A percentile compares a stretch with the other conserved stretches of the same genome.
These are phyloP conservation scores for Pachycephus smyrnensis DNA, from an alignment of 2,888 invertebrate species.

Conservation along the genomic window DNA sequence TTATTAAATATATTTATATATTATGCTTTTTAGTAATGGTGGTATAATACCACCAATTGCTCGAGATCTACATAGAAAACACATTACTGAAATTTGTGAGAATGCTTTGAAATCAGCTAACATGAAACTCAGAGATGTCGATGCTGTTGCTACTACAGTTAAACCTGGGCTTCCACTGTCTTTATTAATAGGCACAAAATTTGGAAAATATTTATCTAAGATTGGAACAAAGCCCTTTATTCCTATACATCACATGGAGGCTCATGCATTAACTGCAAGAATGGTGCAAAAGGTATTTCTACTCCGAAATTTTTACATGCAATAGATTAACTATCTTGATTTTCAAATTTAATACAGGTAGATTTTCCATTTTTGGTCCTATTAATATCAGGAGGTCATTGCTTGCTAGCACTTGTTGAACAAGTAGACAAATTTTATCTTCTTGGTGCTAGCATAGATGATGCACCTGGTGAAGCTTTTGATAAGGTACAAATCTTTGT, in stretches of 20 bases:
- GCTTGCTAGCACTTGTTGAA: slow-evolving; percentile 81
- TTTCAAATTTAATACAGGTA: slow-evolving; percentile 63
- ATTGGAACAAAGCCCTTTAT: slow-evolving; percentile 83
- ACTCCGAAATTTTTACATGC: not conserved
- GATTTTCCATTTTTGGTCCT: slow-evolving; percentile 91
- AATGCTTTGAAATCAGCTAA: slow-evolving; percentile 75
- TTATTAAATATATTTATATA: slow-evolving; percentile 1
- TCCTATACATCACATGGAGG: slow-evolving; percentile 99
- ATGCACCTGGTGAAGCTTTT: slow-evolving; percentile 93
- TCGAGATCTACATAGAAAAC: slow-evolving; percentile 80
- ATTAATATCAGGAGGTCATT: slow-evolving; percentile 94
- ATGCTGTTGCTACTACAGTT: slow-evolving; percentile 92
- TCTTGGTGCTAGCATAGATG: slow-evolving; percentile 84
- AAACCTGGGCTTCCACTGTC: slow-evolving; percentile 88
- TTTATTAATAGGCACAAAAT: slow-evolving; percentile 82
- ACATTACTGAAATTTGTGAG: slow-evolving; percentile 81
- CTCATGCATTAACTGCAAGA: slow-evolving; percentile 92
- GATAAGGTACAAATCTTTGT: slow-evolving; percentile 78
- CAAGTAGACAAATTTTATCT: slow-evolving; percentile 81
- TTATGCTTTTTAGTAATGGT: slow-evolving; percentile 73
- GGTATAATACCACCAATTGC: slow-evolving; percentile 93
- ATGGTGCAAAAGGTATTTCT: slow-evolving; percentile 73
- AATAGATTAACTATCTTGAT: not conserved
- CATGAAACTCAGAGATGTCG: slow-evolving; percentile 75
- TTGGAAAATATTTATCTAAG: slow-evolving; percentile 82